Conservation (phyloP, 2,888 invertebrate genomes). For the Cephus spinipes region DNA sequence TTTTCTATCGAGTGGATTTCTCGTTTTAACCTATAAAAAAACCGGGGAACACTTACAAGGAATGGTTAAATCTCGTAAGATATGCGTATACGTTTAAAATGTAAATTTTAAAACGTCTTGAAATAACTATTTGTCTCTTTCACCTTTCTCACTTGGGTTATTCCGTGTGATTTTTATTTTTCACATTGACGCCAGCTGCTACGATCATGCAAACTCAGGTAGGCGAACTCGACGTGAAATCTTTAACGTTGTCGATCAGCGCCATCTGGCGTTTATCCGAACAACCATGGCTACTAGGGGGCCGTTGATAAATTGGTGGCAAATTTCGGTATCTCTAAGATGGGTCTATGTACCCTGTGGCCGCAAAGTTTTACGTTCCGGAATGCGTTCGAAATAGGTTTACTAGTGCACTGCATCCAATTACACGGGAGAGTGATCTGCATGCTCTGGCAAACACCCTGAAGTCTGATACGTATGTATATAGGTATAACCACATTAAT, state of each 20-base stretch:
- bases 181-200: background rate
- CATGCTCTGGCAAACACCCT: conserved; percentile 16
- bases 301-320: background rate
- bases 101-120: background rate
- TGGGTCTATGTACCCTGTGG: background rate
- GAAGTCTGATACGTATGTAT: conserved; percentile 15
- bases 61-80: background rate
- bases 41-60: background rate
- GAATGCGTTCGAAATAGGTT: conserved; percentile 22
- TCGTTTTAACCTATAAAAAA: background rate
- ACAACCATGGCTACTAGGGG: background rate
- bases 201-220: background rate
- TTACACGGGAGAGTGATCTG: conserved; percentile 26
- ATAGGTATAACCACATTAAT: background rate
- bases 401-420: conserved; percentile 26
- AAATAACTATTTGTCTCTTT: background rate
- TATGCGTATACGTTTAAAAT: background rate
- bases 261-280: background rate
- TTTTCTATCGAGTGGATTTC: background rate
- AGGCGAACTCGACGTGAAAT: background rate
- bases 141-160: background rate
- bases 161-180: background rate
- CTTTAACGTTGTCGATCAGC: background rate
- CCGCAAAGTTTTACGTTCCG: background rate
- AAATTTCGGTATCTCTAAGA: background rate